These are phyloP conservation scores for Cydia fagiglandana DNA, from an alignment of 1,140 invertebrate genomes.

Conservation along the genomic window DNA sequence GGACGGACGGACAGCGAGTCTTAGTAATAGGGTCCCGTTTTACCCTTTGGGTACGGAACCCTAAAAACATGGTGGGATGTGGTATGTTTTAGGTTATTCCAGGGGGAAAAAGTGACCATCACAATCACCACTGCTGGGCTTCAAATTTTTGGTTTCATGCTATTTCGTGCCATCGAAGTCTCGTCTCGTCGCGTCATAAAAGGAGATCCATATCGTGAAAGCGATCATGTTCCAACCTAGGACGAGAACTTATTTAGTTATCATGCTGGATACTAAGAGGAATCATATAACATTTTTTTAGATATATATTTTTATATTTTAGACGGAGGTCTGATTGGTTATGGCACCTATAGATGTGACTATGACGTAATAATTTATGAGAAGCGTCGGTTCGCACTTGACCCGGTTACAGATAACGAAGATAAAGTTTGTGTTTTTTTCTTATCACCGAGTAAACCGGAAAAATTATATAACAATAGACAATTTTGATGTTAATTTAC, in stretches of 20 bases:
- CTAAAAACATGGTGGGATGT: background rate
- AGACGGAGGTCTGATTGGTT: background rate
- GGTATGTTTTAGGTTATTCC: background rate
- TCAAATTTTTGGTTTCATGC: too few relatives aligned
- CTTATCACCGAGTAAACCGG: background rate
- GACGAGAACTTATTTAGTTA: too few relatives aligned
- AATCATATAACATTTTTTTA: background rate
- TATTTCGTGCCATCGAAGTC: too few relatives aligned
- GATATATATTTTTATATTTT: background rate
- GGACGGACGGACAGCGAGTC: too few relatives aligned
- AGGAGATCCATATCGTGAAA: too few relatives aligned
- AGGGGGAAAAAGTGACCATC: too few relatives aligned
- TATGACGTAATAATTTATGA: background rate
- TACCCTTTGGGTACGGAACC: too few relatives aligned
- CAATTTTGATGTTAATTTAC: background rate
- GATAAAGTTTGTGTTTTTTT: constrained; percentile 11
- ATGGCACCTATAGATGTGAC: background rate
- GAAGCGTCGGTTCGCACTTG: background rate
- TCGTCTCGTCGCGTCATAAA: too few relatives aligned
- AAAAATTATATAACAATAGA: constrained; percentile 2
- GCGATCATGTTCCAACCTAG: too few relatives aligned
- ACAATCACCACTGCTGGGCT: too few relatives aligned
- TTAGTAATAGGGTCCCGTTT: too few relatives aligned
- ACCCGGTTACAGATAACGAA: background rate
- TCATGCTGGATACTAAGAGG: too few relatives aligned